phyloP scores from a whole-genome alignment of 53 echinoderm and acorn worm species.

The Stichopus horrens region DNA sequence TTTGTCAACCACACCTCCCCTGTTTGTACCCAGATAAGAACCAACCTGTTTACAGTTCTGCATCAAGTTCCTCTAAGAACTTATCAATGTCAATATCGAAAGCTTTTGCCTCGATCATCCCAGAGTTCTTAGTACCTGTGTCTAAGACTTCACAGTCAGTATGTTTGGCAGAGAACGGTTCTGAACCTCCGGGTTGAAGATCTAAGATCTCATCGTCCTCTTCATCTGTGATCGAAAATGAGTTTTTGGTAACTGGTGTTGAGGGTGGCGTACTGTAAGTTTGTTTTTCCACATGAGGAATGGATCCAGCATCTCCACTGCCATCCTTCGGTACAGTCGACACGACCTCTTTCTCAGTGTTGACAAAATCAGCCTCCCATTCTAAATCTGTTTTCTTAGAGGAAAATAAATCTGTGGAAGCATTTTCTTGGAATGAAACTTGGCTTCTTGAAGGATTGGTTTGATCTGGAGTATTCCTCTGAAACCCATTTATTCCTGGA shows the following conservation, averaged over 20 bases:
- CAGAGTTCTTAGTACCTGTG: not conserved
- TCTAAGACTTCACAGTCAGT: constrained; percentile 1
- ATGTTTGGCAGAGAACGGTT: not conserved
- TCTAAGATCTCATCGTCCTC: constrained; percentile 28
- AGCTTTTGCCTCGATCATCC: constrained; percentile 37
- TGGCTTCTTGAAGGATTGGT: not conserved
- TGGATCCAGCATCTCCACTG: not conserved
- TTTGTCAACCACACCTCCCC: too few relatives aligned
- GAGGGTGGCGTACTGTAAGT: not conserved
- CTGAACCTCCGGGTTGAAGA: not conserved
- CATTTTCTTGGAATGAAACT: constrained; percentile 31
- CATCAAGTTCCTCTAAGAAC: constrained; percentile 68
- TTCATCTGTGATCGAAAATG: constrained; percentile 31
- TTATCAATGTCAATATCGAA: constrained; percentile 74
- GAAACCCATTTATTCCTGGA: not conserved
- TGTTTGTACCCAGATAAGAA: too few relatives aligned
- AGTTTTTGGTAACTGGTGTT: not conserved
- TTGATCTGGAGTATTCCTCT: not conserved
- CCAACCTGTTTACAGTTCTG: constrained; percentile 49
- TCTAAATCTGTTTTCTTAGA: constrained; percentile 52
- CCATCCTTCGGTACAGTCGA: not conserved
- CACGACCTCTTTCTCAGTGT: constrained; percentile 49
- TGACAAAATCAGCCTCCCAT: constrained; percentile 75
- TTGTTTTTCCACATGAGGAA: not conserved
- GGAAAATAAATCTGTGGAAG: constrained; percentile 36